phyloP scores from a whole-genome alignment of 2,888 invertebrate genomes.

The Hyposoter dolosus region DNA sequence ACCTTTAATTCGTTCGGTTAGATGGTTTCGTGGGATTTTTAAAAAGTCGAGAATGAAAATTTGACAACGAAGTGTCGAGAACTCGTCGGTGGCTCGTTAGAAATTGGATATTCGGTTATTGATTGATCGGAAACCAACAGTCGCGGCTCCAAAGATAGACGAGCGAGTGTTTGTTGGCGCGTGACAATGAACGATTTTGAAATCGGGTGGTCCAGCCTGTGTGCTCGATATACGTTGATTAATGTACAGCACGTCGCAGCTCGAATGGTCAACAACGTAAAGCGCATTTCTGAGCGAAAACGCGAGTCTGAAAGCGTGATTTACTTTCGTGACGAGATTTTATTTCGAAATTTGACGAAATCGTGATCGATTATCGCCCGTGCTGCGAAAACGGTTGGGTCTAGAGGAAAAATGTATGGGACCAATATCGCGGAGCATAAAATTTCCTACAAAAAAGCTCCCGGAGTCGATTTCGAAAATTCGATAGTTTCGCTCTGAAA shows the following conservation, averaged over 20 bases:
- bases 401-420: background rate
- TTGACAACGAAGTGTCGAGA: background rate
- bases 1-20: too few relatives aligned
- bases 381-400: background rate
- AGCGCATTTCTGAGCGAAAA: background rate
- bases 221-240: background rate
- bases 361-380: too few relatives aligned
- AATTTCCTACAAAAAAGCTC: background rate
- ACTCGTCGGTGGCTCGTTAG: background rate
- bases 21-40: background rate
- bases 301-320: background rate
- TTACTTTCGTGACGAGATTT: background rate
- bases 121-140: background rate
- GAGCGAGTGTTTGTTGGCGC: conserved; percentile 31
- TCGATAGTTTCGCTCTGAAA: background rate
- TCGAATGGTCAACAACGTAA: background rate
- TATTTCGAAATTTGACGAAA: background rate
- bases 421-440: background rate
- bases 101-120: conserved; percentile 33
- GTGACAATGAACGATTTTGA: conserved; percentile 41
- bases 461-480: background rate
- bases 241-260: background rate
- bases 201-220: conserved; percentile 3
- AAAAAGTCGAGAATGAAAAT: background rate
- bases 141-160: conserved; percentile 8